These are phyloP conservation scores for Acestrorhynchus altus DNA, from an alignment of 2,797 vertebrate genomes.

Conservation along the genomic window DNA sequence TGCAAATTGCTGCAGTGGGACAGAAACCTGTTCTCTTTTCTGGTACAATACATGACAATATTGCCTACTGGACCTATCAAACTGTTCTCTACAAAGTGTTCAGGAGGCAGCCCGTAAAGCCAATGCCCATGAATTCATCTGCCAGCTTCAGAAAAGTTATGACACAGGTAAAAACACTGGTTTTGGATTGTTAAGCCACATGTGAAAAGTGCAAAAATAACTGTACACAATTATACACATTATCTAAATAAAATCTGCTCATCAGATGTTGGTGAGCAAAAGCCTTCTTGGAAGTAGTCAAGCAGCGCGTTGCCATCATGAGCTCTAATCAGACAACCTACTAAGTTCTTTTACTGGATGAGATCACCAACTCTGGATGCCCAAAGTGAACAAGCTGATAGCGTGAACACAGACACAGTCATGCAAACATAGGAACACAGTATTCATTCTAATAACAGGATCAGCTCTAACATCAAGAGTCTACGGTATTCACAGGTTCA, in stretches of 20 bases:
- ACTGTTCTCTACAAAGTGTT: slow-evolving; percentile 68
- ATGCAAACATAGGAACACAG: too few relatives aligned
- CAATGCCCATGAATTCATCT: slow-evolving; percentile 81
- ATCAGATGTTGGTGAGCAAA: slow-evolving; percentile 82
- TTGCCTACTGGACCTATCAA: slow-evolving; percentile 80
- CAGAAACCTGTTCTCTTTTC: slow-evolving; percentile 89
- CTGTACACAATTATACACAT: too few relatives aligned
- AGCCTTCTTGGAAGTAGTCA: slow-evolving; percentile 79
- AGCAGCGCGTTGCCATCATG: slow-evolving; percentile 86
- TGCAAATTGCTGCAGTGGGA: slow-evolving; percentile 81
- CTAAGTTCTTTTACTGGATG: slow-evolving; percentile 86
- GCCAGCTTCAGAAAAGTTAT: slow-evolving; percentile 72
- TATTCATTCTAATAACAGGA: too few relatives aligned
- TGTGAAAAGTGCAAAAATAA: background rate
- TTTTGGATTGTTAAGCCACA: background rate
- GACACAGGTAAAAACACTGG: slow-evolving; percentile 73
- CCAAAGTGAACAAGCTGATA: slow-evolving; percentile 72
- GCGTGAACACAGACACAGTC: background rate
- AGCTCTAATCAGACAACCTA: slow-evolving; percentile 82
- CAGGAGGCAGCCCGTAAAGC: slow-evolving; percentile 74
- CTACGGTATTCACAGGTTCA: too few relatives aligned
- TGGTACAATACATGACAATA: slow-evolving; percentile 84
- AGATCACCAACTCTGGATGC: slow-evolving; percentile 86
- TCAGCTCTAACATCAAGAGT: too few relatives aligned
- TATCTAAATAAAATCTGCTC: background rate